Evolutionary conservation across 2,113 vertebrate genomes (phyloP).

Genomic region (Mesitornis unicolor): DNA sequence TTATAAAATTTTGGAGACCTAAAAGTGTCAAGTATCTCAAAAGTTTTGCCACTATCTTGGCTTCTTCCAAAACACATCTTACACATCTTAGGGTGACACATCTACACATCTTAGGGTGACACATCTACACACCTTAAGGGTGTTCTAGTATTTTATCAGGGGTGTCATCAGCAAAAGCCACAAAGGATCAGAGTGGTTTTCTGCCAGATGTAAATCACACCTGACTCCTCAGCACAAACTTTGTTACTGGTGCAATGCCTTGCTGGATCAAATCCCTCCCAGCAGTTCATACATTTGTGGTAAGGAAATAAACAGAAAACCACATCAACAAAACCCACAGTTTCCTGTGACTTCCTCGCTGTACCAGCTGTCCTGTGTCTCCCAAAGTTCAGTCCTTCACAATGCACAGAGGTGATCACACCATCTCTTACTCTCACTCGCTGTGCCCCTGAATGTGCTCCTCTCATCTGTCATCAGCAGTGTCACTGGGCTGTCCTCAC

Average conservation of each 20-base stretch:
- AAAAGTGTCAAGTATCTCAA: neutral
- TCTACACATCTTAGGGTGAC: too few relatives aligned
- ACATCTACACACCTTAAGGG: too few relatives aligned
- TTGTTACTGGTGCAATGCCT: too few relatives aligned
- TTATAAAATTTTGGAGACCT: neutral
- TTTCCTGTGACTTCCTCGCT: neutral
- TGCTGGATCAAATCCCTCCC: neutral
- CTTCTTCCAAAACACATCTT: neutral
- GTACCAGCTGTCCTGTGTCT: neutral
- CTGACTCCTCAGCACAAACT: neutral
- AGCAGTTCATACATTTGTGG: neutral
- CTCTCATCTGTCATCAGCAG: neutral
- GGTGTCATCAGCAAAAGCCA: neutral
- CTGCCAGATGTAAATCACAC: neutral
- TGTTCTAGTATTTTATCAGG: neutral
- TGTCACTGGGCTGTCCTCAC: neutral
- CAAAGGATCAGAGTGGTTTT: fast-evolving
- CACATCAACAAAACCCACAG: too few relatives aligned
- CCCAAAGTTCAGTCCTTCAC: neutral
- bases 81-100: too few relatives aligned
- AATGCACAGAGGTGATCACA: fast-evolving
- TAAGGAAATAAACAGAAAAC: neutral
- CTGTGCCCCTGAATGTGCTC: neutral
- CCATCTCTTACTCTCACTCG: too few relatives aligned
- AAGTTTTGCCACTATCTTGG: neutral